Conservation (phyloP, 2,113 vertebrate species). For the Melanocharis versteri region DNA sequence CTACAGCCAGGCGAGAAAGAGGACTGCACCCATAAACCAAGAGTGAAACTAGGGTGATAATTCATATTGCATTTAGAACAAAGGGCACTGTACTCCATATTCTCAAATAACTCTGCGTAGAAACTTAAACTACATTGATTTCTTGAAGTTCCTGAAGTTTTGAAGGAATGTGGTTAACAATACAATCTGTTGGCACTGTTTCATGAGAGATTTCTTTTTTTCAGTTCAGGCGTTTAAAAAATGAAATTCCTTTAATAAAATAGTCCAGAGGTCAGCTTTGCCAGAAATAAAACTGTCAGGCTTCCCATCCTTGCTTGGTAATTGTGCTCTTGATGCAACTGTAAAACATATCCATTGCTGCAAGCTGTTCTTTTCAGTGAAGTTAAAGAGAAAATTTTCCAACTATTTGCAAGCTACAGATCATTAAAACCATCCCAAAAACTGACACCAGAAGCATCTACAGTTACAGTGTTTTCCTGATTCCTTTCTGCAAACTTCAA, state of each 20-base stretch:
- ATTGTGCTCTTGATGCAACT: background rate
- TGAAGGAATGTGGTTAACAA: background rate
- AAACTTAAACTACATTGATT: background rate
- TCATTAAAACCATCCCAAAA: background rate
- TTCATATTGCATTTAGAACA: background rate
- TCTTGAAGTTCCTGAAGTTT: background rate
- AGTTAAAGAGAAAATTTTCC: background rate
- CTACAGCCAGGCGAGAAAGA: background rate
- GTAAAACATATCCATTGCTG: background rate
- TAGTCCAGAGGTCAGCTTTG: background rate
- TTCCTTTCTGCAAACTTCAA: background rate
- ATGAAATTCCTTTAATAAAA: background rate
- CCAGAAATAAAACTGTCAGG: background rate
- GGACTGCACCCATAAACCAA: background rate
- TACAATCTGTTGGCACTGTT: background rate
- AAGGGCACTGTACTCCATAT: background rate
- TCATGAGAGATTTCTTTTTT: background rate
- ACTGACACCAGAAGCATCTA: background rate
- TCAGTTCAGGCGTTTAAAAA: background rate
- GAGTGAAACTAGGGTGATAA: background rate
- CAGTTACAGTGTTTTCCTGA: background rate
- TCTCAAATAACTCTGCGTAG: background rate
- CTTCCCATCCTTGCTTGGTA: background rate
- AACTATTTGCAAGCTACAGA: slow-evolving; percentile 6
- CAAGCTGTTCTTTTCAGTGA: slow-evolving; percentile 15